Percentiles rank a stretch among this genome's conserved stretches.
Conservation (phyloP, 2,888 invertebrate species). For the Ophraella communa region DNA sequence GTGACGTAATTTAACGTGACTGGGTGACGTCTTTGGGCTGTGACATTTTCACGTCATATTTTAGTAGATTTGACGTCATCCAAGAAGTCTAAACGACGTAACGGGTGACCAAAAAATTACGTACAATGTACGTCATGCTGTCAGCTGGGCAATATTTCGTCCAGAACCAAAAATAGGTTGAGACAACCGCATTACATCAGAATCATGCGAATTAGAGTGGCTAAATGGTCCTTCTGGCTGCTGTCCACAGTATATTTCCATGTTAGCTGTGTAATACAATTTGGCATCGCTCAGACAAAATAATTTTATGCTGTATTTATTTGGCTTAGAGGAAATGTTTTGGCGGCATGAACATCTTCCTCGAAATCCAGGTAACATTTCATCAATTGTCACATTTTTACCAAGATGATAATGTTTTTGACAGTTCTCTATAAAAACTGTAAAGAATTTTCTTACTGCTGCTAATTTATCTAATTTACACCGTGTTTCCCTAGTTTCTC, state of each 20-base stretch:
- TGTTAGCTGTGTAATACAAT: constrained; percentile 24
- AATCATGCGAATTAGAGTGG: too few relatives aligned
- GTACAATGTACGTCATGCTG: too few relatives aligned
- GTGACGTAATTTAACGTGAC: too few relatives aligned
- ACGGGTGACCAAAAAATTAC: too few relatives aligned
- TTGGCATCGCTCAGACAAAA: constrained; percentile 28
- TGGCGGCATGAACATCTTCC: constrained; percentile 33
- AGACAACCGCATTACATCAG: too few relatives aligned
- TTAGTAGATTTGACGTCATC: too few relatives aligned
- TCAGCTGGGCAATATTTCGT: too few relatives aligned
- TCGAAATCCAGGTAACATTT: constrained; percentile 32
- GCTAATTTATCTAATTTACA: not conserved
- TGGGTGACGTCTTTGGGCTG: too few relatives aligned
- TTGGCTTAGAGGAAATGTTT: constrained; percentile 32
- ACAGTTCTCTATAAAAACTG: constrained; percentile 14
- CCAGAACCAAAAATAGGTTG: too few relatives aligned
- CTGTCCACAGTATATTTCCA: constrained; percentile 31
- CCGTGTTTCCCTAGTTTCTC: not conserved
- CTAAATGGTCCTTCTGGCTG: constrained; percentile 36
- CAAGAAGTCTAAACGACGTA: too few relatives aligned
- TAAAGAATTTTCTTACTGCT: constrained; percentile 18
- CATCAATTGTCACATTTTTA: constrained; percentile 30
- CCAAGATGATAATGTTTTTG: constrained; percentile 13
- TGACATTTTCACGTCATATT: too few relatives aligned
- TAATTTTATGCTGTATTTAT: constrained; percentile 35